Conservation (phyloP, 2,888 invertebrate genomes). For the Euplagia quadripunctaria region DNA sequence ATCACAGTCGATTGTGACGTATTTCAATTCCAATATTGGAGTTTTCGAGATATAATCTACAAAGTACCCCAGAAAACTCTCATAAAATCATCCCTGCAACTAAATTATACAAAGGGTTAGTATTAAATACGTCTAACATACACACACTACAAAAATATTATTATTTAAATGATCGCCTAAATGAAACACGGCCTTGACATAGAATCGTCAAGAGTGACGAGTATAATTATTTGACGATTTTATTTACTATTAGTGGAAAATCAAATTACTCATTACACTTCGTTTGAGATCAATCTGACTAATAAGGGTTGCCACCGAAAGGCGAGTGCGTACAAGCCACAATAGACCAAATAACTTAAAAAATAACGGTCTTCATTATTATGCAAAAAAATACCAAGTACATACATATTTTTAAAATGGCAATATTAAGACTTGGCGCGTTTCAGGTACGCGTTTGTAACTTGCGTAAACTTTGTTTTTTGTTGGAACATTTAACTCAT, state of each 20-base stretch:
- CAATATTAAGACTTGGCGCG: constrained; percentile 59
- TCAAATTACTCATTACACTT: constrained; percentile 41
- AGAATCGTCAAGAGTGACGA: constrained; percentile 14
- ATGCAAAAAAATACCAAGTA: constrained; percentile 57
- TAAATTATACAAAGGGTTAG: constrained; percentile 33
- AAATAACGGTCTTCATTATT: constrained; percentile 53
- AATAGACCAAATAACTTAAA: constrained; percentile 48
- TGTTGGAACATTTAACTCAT: constrained; percentile 19
- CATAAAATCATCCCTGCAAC: constrained; percentile 18
- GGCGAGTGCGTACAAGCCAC: constrained; percentile 48
- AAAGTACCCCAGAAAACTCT: constrained; percentile 14
- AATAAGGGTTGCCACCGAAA: constrained; percentile 73
- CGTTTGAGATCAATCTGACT: constrained; percentile 71
- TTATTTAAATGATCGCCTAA: constrained; percentile 21
- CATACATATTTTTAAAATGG: constrained; percentile 53
- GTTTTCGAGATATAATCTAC: background rate
- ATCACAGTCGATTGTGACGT: background rate
- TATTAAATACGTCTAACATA: constrained; percentile 42
- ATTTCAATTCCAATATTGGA: constrained; percentile 3
- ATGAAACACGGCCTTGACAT: constrained; percentile 25
- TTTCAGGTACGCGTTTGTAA: constrained; percentile 58
- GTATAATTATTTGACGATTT: background rate
- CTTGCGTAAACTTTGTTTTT: constrained; percentile 37
- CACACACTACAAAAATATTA: constrained; percentile 35
- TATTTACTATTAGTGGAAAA: constrained; percentile 35